A percentile compares a stretch with the other conserved stretches of the same genome.
These are phyloP conservation scores for Ambastaia sidthimunki DNA, from an alignment of 2,797 vertebrate genomes.

Conservation along the genomic window DNA sequence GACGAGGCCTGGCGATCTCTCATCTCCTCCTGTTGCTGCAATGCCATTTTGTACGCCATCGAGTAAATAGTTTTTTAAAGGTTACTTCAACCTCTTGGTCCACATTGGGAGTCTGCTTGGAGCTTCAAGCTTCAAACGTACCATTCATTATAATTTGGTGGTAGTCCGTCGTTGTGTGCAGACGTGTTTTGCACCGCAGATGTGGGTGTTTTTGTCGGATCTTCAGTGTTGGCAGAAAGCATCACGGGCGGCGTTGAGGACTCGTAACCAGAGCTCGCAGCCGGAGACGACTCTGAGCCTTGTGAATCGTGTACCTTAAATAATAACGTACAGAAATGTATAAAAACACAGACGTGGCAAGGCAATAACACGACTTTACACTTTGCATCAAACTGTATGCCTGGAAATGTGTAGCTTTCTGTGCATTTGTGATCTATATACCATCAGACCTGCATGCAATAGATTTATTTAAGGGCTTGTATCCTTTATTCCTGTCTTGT, in stretches of 20 bases:
- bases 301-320: constrained; percentile 96
- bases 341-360: not conserved
- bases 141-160: constrained; percentile 99
- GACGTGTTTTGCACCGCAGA: constrained; percentile 87
- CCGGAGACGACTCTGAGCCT: constrained; percentile 95
- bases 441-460: too few species aligned
- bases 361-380: not conserved
- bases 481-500: not conserved
- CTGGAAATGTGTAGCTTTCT: not conserved
- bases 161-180: constrained; percentile 92
- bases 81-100: constrained; percentile 82
- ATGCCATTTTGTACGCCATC: constrained; percentile 72
- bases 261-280: constrained; percentile 97
- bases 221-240: constrained; percentile 88
- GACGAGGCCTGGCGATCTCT: constrained; percentile 85
- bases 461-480: not conserved
- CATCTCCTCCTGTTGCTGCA: constrained; percentile 73
- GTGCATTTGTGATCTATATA: not conserved
- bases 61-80: constrained; percentile 71
- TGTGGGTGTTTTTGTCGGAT: constrained; percentile 91
- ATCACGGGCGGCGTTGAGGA: constrained; percentile 95
- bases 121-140: constrained; percentile 96
- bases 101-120: constrained; percentile 77
- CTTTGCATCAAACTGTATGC: not conserved
- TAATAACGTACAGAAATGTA: constrained; percentile 29